Conservation (phyloP, 2,888 invertebrate species). For the Drosophila histrio region DNA sequence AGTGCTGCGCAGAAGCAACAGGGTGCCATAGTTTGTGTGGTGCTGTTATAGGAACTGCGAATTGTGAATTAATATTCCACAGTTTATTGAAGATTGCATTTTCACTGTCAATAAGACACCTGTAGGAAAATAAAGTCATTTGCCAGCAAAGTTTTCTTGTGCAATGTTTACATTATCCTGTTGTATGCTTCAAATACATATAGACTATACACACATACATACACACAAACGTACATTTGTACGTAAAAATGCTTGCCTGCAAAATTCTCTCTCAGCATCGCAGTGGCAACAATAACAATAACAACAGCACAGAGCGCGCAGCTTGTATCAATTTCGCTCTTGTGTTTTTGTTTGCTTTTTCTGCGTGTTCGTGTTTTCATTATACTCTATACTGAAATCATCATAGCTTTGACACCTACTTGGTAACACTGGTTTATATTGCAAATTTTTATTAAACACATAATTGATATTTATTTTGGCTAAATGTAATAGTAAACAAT, state of each 20-base stretch:
- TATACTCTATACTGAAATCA: conserved; percentile 23
- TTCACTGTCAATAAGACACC: background rate
- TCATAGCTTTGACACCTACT: background rate
- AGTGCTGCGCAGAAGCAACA: conserved; percentile 58
- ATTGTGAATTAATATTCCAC: background rate
- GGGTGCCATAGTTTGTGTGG: conserved; percentile 39
- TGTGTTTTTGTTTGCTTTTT: conserved; percentile 73
- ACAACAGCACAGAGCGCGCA: conserved; percentile 39
- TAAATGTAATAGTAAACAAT: background rate
- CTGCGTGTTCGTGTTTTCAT: conserved; percentile 71
- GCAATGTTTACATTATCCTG: background rate
- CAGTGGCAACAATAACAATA: conserved; percentile 48
- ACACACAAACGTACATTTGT: background rate
- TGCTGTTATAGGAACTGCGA: conserved; percentile 3
- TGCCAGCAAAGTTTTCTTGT: background rate
- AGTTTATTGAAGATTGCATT: background rate
- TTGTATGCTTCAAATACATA: background rate
- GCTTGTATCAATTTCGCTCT: conserved; percentile 73
- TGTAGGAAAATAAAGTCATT: background rate
- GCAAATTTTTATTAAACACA: background rate
- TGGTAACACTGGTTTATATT: conserved; percentile 1
- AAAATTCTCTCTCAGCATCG: conserved; percentile 61
- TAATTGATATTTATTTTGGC: background rate
- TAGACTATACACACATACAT: background rate
- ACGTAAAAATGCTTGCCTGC: conserved; percentile 15